Conservation (phyloP, 2,888 invertebrate species). For the Orthonevra nobilis region DNA sequence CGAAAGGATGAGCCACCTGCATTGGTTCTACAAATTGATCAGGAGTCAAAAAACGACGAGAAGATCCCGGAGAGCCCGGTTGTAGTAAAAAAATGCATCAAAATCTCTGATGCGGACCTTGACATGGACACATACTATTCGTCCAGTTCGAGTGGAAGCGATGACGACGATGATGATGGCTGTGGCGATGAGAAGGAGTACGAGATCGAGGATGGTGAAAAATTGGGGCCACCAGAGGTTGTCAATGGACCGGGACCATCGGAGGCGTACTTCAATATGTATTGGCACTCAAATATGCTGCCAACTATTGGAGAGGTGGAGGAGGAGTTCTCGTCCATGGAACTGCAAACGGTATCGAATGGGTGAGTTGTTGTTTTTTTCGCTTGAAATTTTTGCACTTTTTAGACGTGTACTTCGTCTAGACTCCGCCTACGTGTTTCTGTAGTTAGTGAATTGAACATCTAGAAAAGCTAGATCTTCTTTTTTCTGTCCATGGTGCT, state of each 20-base stretch:
- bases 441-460: too few species aligned
- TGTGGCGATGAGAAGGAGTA: slow-evolving; percentile 76
- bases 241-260: slow-evolving; percentile 79
- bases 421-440: too few species aligned
- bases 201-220: slow-evolving; percentile 79
- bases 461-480: too few species aligned
- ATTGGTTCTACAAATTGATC: not conserved
- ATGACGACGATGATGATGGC: slow-evolving; percentile 73
- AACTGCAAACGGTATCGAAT: slow-evolving; percentile 76
- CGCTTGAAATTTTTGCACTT: too few species aligned
- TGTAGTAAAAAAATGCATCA: slow-evolving; percentile 78
- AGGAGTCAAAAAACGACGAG: slow-evolving; percentile 26
- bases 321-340: slow-evolving; percentile 79
- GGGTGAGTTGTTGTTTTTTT: too few species aligned
- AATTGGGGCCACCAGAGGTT: slow-evolving; percentile 79
- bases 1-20: slow-evolving; percentile 44
- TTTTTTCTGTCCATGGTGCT: too few species aligned
- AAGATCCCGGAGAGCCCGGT: slow-evolving; percentile 72
- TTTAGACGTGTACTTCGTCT: too few species aligned
- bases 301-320: slow-evolving; percentile 80
- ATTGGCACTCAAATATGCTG: slow-evolving; percentile 80
- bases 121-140: slow-evolving; percentile 75
- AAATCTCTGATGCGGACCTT: slow-evolving; percentile 71
- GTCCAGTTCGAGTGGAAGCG: slow-evolving; percentile 76
- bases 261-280: slow-evolving; percentile 80